Base-by-base conservation (phyloP, 2,888 invertebrate species). In the Papilio protenor region DNA sequence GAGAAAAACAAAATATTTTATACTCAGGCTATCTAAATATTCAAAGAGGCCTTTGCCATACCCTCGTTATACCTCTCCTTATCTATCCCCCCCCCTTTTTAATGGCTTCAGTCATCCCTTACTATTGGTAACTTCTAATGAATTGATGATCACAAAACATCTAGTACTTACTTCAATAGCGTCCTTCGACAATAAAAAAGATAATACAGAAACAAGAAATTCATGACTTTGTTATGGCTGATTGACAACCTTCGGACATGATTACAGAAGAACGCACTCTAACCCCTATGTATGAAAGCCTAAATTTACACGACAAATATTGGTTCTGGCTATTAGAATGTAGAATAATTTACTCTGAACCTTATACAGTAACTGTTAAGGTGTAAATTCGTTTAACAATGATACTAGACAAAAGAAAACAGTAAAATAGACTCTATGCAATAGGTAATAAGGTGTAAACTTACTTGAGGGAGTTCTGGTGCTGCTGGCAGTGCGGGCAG, bases 401-500 rank as follows among this genome's bases (percentile, higher is more conserved):
- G 55, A 55, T n/a, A 1, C n/a, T 55, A n/a, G n/a, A 55, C n/a
- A 55, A n/a, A 21, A 21, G 5, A 11, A 57, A 57, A 11, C 0
- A 0, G 10, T 10, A 57, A 6, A 21, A 57, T 57, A 11, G 2
- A 57, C 72, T 55, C 33, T 52, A 72, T 14, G 0, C 11, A 2
- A 4, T 45, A 59, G 1, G 6, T 23, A 16, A 57, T 73, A 73
- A 45, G 21, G 59, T 73, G 12, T 40, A 40, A 12, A 75, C 11
- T 86, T 89, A 94, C 94, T 93, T 94, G 87, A 94, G 90, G 10
- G 93, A 94, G 85, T 92, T 92, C 87, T 94, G 94, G 79, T 94
- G 94, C 81, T 94, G 94, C 18, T 94, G 93, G 83, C 95, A 95
- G 86, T 94, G 94, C 0, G 94, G 94, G 81, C 94, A 94, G 45